phyloP scores from a whole-genome alignment of 1,140 invertebrate species.

The Metopolophium dirhodum region DNA sequence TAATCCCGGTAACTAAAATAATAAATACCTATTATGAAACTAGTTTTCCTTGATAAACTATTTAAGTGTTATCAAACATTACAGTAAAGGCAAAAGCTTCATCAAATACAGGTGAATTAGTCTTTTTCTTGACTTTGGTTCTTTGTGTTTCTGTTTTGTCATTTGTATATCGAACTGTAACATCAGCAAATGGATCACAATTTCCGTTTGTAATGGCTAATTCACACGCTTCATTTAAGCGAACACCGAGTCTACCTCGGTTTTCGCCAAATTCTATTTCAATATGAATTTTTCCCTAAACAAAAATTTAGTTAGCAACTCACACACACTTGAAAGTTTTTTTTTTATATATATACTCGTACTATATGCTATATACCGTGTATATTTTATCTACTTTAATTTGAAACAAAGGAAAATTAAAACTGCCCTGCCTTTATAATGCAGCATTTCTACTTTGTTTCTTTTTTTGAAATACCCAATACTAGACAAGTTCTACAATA shows the following conservation, averaged over 20 bases:
- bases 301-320: conserved; percentile 26
- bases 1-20: conserved; percentile 42
- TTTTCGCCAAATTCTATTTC: conserved; percentile 69
- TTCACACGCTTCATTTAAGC: conserved; percentile 84
- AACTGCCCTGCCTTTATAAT: too few relatives aligned
- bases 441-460: too few relatives aligned
- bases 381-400: too few relatives aligned
- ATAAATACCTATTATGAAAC: not conserved
- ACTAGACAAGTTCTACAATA: too few relatives aligned
- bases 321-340: not conserved
- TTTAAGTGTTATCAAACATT: conserved; percentile 60
- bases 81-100: conserved; percentile 88
- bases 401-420: too few relatives aligned
- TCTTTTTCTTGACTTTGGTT: conserved; percentile 88
- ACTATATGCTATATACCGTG: too few relatives aligned
- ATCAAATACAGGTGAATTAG: conserved; percentile 85
- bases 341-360: not conserved
- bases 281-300: conserved; percentile 71
- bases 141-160: conserved; percentile 80
- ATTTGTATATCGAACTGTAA: conserved; percentile 80
- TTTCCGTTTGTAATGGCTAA: conserved; percentile 86
- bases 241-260: conserved; percentile 62
- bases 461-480: too few relatives aligned
- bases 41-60: not conserved
- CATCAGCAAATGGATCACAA: conserved; percentile 87